Percentiles rank a stretch among this genome's conserved stretches.
Evolutionary conservation across 2,888 invertebrate species (phyloP).

Genomic region (Rhaphigaster nebulosa): DNA sequence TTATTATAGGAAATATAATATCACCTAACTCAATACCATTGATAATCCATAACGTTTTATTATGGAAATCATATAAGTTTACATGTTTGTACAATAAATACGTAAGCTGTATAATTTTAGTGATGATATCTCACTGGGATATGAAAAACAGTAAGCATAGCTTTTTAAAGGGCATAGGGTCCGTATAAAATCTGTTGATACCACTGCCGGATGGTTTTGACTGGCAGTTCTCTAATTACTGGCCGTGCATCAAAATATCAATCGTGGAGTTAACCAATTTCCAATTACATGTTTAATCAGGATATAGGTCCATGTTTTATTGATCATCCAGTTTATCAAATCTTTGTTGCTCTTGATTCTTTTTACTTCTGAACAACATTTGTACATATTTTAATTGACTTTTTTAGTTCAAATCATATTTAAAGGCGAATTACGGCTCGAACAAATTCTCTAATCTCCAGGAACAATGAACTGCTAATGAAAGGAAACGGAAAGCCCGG

Average conservation of each 20-base stretch:
- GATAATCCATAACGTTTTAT: too few relatives aligned
- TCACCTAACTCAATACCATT: too few relatives aligned
- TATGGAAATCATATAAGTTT: too few relatives aligned
- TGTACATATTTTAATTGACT: neutral
- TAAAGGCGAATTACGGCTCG: neutral
- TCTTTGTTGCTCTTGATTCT: neutral
- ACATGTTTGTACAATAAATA: too few relatives aligned
- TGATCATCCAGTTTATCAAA: neutral
- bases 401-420: neutral
- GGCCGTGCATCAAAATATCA: neutral
- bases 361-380: neutral
- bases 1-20: too few relatives aligned
- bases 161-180: too few relatives aligned
- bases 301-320: neutral
- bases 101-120: too few relatives aligned
- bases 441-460: neutral
- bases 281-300: neutral
- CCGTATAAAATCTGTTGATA: neutral
- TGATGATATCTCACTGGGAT: neutral
- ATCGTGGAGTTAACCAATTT: neutral
- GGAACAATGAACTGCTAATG: conserved; percentile 1
- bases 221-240: neutral
- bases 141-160: neutral
- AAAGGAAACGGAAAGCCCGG: neutral
- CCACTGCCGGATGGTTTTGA: neutral